Conservation (phyloP, 2,113 vertebrate genomes). For the Crotophaga sulcirostris region DNA sequence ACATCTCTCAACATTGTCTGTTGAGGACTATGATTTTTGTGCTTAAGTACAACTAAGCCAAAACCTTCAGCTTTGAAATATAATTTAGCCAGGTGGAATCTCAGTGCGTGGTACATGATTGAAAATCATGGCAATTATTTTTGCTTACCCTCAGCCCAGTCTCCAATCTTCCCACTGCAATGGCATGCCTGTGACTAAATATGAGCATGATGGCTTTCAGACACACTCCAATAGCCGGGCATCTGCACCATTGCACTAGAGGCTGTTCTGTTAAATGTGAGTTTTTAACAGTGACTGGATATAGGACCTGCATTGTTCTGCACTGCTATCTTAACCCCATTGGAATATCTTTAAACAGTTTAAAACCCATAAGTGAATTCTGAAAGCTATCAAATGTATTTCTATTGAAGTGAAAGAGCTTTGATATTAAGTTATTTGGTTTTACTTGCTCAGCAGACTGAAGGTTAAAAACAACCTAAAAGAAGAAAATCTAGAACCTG, state of each 20-base stretch:
- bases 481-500: neutral
- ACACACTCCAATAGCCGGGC: neutral
- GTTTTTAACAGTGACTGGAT: neutral
- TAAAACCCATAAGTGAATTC: neutral
- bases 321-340: neutral
- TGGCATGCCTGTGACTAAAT: neutral
- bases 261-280: neutral
- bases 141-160: neutral
- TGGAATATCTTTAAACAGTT: neutral
- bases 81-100: neutral
- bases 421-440: neutral
- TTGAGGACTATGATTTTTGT: neutral
- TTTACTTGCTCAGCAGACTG: neutral
- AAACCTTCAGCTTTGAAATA: neutral
- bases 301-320: neutral
- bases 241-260: neutral
- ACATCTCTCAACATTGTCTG: neutral
- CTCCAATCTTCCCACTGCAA: neutral
- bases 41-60: neutral
- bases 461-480: neutral
- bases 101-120: accelerated
- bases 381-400: neutral
- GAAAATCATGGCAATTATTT: neutral
- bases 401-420: neutral
- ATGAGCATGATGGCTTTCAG: neutral